Conservation (phyloP, 1,140 invertebrate genomes). For the Drosophila sturtevanti region DNA sequence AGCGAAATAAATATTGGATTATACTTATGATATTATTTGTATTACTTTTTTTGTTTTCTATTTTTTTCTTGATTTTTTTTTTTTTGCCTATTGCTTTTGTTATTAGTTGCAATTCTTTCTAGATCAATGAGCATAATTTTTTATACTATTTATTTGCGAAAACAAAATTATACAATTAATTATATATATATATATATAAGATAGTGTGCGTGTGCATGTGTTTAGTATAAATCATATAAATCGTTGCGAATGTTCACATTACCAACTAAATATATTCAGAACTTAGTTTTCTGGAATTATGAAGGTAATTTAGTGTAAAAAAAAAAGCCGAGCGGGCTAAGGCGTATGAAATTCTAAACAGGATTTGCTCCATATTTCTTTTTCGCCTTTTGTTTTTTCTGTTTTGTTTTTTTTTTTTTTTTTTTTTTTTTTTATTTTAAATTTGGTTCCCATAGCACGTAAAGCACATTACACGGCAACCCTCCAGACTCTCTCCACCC, state of each 20-base stretch:
- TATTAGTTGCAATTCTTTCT: constrained; percentile 25
- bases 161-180: neutral
- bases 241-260: neutral
- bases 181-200: neutral
- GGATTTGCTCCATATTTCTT: neutral
- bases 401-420: neutral
- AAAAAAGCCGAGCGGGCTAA: neutral
- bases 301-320: neutral
- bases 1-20: constrained; percentile 5
- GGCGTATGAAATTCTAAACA: neutral
- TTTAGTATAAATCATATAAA: neutral
- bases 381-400: neutral
- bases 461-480: constrained; percentile 36
- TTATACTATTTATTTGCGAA: neutral
- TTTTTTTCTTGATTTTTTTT: neutral
- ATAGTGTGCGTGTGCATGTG: neutral
- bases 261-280: neutral
- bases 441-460: constrained; percentile 30
- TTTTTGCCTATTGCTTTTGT: constrained; percentile 1
- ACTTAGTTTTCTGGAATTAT: neutral
- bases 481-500: constrained; percentile 18
- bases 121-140: neutral
- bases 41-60: neutral
- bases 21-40: neutral
- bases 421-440: neutral